These are phyloP conservation scores for Pelusios castaneus DNA, from an alignment of 2,113 vertebrate species.

Conservation along the genomic window DNA sequence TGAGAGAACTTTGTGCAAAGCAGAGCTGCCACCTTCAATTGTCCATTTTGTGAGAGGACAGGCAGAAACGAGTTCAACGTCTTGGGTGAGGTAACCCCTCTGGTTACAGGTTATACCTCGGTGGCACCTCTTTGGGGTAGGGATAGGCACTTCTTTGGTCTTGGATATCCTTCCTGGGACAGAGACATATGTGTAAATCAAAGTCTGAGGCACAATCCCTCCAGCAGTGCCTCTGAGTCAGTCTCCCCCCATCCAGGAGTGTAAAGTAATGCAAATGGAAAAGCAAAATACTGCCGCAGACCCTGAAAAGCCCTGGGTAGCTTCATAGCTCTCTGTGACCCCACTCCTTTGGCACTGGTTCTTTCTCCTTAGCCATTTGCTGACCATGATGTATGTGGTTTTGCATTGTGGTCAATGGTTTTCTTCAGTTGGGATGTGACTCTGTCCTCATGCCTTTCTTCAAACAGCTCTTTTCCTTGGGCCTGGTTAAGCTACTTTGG, in stretches of 20 bases:
- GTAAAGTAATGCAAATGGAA: background rate
- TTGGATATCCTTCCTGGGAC: background rate
- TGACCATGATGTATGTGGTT: background rate
- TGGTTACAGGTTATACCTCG: background rate
- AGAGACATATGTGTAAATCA: background rate
- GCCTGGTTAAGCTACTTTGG: background rate
- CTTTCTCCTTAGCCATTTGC: background rate
- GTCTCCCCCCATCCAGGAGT: background rate
- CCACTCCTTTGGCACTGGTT: background rate
- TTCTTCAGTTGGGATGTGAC: background rate
- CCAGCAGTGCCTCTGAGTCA: background rate
- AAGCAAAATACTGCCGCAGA: background rate
- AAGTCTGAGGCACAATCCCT: background rate
- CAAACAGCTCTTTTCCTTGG: background rate
- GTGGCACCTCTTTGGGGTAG: background rate
- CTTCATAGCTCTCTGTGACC: background rate
- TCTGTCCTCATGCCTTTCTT: background rate
- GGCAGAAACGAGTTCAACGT: background rate
- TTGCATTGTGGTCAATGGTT: background rate
- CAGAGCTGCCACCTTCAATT: background rate
- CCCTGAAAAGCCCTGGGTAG: background rate
- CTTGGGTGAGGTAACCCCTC: background rate
- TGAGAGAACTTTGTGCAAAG: background rate
- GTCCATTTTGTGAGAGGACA: fast-evolving
- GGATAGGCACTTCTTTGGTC: background rate